These are phyloP conservation scores for Drosophila quinaria DNA, from an alignment of 2,888 invertebrate species.

Conservation along the genomic window DNA sequence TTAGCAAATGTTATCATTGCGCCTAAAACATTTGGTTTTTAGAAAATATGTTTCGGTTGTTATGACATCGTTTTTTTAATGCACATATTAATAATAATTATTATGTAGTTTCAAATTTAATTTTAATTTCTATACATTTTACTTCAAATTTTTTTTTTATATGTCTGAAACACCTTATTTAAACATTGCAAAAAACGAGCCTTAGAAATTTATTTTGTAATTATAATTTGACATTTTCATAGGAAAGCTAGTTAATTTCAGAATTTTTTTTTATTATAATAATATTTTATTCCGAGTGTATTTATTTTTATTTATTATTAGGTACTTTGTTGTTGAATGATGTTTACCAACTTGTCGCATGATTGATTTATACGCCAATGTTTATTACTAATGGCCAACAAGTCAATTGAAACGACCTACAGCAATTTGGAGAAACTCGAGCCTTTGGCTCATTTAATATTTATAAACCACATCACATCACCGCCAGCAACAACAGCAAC, in stretches of 20 bases:
- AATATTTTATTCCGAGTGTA: not conserved
- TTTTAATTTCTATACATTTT: too few relatives aligned
- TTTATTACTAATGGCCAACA: conserved; percentile 59
- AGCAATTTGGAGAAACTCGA: conserved; percentile 8
- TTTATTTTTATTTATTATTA: conserved; percentile 14
- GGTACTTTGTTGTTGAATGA: conserved; percentile 40
- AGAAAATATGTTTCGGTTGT: too few relatives aligned
- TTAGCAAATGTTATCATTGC: too few relatives aligned
- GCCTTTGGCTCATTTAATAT: conserved; percentile 45
- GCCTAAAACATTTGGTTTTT: too few relatives aligned
- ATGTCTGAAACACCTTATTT: too few relatives aligned
- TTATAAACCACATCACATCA: conserved; percentile 27
- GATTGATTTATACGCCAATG: conserved; percentile 69
- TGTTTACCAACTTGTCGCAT: conserved; percentile 78
- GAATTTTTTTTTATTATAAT: not conserved
- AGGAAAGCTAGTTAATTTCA: not conserved
- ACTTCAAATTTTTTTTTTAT: too few relatives aligned
- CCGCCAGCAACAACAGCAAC: not conserved
- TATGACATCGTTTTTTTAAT: too few relatives aligned
- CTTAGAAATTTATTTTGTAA: too few relatives aligned
- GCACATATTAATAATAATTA: too few relatives aligned
- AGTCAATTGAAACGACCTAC: conserved; percentile 57
- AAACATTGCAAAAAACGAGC: too few relatives aligned
- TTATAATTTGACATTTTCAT: too few relatives aligned
- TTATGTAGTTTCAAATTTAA: too few relatives aligned